Base-by-base conservation (phyloP, 2,797 vertebrate genomes). In the Pangasius sanitwongsei region DNA sequence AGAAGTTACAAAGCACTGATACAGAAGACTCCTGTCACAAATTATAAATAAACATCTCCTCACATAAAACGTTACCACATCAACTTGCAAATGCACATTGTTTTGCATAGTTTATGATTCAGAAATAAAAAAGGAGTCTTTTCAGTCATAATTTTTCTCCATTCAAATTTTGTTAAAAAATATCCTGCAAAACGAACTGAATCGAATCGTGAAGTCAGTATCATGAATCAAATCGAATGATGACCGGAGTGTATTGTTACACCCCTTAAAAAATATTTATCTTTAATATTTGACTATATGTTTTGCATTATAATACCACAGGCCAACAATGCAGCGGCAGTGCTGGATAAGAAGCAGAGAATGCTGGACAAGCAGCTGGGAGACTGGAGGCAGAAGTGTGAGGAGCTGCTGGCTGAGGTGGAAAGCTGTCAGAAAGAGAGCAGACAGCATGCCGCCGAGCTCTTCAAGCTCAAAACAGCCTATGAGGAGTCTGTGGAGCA, bases 391-490 rank as follows among this genome's bases (percentile, higher is more conserved):
- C 96, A 96, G 92, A 97, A 96, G 92, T 96, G 96, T 6, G 97
- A 97, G 90, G 97, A 97, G 87, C 93, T 97, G 91, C 92, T 96
- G 90, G 88, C 85, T 0, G 96, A 97, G 90, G 94, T 97, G 92
- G 97, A 97, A 89, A 90, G 93, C 78, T 96, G 96, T 87, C 96
- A 97, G 95, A 97, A 97, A 92, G 97, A 97, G 93, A 96, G 96
- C 92, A 85, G 95, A 25, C 95, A 94, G 15, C 96, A 96, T 12
- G 91, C 95, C 84, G 91, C 93, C 0, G 97, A 97, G 92, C 96
- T 97, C 89, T 97, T 97, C 90, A 97, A 97, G 87, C 93, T 97
- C 85, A 97, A 96, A 94, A 96, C 96, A 0, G 90, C 92, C 48
- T 95, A 97, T 0, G 97, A 97, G 88, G 96, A 97, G 93, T 92